Evolutionary conservation across 2,113 vertebrate genomes (phyloP).

Genomic region (Excalfactoria chinensis): DNA sequence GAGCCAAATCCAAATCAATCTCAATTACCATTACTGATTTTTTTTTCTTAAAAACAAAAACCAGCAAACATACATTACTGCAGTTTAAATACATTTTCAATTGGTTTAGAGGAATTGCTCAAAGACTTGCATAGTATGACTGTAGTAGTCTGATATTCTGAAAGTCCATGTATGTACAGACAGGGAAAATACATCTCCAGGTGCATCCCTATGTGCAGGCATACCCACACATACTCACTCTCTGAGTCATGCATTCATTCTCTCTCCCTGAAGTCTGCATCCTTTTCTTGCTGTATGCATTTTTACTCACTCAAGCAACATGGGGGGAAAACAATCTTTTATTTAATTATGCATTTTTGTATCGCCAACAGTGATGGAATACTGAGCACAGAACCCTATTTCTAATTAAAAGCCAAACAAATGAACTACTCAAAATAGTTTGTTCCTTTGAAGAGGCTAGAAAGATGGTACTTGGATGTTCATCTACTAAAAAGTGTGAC

Average conservation of each 20-base stretch:
- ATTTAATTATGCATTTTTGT: neutral
- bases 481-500: neutral
- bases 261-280: neutral
- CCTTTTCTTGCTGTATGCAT: neutral
- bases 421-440: neutral
- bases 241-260: neutral
- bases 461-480: neutral
- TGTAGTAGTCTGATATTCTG: neutral
- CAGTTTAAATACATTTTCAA: neutral
- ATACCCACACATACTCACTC: neutral
- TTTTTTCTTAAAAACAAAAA: neutral
- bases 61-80: neutral
- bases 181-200: neutral
- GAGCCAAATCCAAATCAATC: neutral
- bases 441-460: neutral
- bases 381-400: neutral
- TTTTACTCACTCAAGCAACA: neutral
- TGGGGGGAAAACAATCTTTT: neutral
- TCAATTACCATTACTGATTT: neutral
- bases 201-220: neutral
- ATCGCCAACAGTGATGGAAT: neutral
- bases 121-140: neutral
- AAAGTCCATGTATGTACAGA: neutral
- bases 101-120: neutral
- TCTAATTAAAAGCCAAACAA: neutral